Evolutionary conservation across 2,113 vertebrate genomes (phyloP).

Genomic region (Sphaerodactylus townsendi): DNA sequence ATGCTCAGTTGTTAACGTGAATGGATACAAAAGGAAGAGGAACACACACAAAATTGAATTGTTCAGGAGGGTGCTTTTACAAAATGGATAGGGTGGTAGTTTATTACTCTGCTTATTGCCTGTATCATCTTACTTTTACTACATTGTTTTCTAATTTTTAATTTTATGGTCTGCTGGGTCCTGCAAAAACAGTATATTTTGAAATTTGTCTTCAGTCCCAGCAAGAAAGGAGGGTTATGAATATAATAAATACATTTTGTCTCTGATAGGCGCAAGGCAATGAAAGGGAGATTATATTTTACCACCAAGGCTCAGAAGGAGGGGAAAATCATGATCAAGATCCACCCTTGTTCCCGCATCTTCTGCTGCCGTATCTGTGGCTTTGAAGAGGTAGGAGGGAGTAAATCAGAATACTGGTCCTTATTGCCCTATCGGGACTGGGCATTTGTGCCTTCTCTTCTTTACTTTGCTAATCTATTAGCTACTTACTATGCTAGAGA

Average conservation of each 20-base stretch:
- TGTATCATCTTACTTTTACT: too few species aligned
- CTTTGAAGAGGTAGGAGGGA: slow-evolving; percentile 85
- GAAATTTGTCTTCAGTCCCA: too few species aligned
- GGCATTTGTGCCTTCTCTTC: neutral
- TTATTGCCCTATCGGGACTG: neutral
- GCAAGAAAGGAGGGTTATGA: too few species aligned
- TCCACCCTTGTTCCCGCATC: slow-evolving; percentile 88
- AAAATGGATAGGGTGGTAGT: too few species aligned
- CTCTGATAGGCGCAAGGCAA: slow-evolving; percentile 86
- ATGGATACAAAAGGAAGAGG: too few species aligned
- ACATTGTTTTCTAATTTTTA: too few species aligned
- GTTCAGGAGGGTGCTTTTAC: too few species aligned
- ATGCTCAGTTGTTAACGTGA: too few species aligned
- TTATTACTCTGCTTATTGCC: too few species aligned
- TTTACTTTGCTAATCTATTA: neutral
- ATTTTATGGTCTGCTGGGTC: accelerated
- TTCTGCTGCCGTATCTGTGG: slow-evolving; percentile 90
- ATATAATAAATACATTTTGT: neutral
- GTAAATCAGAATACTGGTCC: neutral
- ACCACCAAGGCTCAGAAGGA: slow-evolving; percentile 89
- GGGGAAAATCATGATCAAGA: slow-evolving; percentile 92
- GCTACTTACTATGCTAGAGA: neutral
- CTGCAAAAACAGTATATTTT: too few species aligned
- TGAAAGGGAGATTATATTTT: slow-evolving; percentile 94
- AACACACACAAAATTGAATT: too few species aligned